These are phyloP conservation scores for Pseudorasbora parva DNA, from an alignment of 2,113 vertebrate genomes.

Conservation along the genomic window DNA sequence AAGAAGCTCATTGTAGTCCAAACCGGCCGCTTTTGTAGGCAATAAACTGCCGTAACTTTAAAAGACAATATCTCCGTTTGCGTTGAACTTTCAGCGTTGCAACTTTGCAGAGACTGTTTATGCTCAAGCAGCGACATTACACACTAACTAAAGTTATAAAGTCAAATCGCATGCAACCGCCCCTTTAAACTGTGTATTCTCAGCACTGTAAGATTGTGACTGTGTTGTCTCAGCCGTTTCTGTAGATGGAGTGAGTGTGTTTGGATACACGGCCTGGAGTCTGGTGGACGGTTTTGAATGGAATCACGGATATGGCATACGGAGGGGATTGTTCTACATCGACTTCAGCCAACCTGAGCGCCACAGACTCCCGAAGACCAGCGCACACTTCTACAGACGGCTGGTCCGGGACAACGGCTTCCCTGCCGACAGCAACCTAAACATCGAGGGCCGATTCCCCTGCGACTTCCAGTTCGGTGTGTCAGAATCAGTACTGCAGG, in stretches of 20 bases:
- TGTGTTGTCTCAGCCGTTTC: conserved; percentile 78
- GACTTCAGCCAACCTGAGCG: conserved; percentile 81
- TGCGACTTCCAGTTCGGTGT: conserved; percentile 94
- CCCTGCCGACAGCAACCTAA: conserved; percentile 67
- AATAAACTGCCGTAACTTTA: no score
- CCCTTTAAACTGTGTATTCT: no score
- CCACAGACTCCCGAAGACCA: conserved; percentile 86
- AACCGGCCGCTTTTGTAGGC: no score
- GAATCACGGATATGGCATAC: conserved; percentile 83
- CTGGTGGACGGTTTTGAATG: conserved; percentile 95
- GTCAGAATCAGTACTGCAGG: conserved; percentile 89
- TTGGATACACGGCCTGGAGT: conserved; percentile 93
- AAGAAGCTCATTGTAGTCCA: no score
- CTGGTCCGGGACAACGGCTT: conserved; percentile 87
- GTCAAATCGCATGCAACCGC: no score
- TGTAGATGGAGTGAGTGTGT: conserved; percentile 83
- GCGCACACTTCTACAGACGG: conserved; percentile 86
- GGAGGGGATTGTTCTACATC: conserved; percentile 90
- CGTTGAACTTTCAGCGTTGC: no score
- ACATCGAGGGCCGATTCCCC: conserved; percentile 81
- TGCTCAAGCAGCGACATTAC: no score
- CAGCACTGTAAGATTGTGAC: not conserved
- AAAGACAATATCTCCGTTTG: no score
- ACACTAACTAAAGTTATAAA: no score
- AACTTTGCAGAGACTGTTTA: no score